Evolutionary conservation across 2,113 vertebrate species (phyloP).

Genomic region (Gymnobelideus leadbeateri): DNA sequence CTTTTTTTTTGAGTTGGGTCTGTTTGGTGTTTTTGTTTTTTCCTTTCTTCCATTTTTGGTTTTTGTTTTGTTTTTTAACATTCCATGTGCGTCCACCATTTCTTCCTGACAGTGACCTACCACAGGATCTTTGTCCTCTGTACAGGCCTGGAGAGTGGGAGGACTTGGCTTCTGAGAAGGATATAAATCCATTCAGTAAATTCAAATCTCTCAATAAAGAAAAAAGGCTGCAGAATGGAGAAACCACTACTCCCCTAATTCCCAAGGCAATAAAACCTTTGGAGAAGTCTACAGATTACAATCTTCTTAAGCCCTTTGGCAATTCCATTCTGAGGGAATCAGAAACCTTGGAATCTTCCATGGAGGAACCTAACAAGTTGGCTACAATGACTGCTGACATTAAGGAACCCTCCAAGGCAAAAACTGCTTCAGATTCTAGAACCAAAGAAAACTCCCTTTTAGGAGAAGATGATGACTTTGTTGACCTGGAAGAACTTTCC

Average conservation of each 20-base stretch:
- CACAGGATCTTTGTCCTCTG: conserved; percentile 99
- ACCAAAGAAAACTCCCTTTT: conserved; percentile 84
- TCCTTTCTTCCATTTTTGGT: conserved; percentile 76
- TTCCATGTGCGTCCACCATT: conserved; percentile 86
- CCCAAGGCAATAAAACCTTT: conserved; percentile 63
- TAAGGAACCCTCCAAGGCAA: conserved; percentile 69
- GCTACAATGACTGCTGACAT: conserved; percentile 42
- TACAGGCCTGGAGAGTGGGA: conserved; percentile 99
- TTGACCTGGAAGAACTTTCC: conserved; percentile 81
- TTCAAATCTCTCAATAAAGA: conserved; percentile 91
- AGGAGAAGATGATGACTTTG: conserved; percentile 78
- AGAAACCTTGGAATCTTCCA: conserved; percentile 68
- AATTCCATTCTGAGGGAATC: conserved; percentile 69
- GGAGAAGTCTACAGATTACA: conserved; percentile 79
- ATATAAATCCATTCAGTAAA: conserved; percentile 97
- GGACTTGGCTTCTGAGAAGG: conserved; percentile 95
- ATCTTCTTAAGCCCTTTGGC: conserved; percentile 69
- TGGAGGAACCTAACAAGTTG: conserved; percentile 60
- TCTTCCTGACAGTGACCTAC: conserved; percentile 93
- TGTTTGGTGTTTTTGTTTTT: conserved; percentile 73
- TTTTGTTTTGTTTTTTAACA: conserved; percentile 85
- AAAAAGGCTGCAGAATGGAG: conserved; percentile 86
- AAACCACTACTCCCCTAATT: conserved; percentile 59
- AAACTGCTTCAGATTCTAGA: conserved; percentile 57
- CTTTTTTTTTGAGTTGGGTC: conserved; percentile 70